Percentiles rank a stretch among this genome's conserved stretches.
These are phyloP conservation scores for Drosophila jambulina DNA, from an alignment of 1,140 invertebrate genomes.

Conservation along the genomic window DNA sequence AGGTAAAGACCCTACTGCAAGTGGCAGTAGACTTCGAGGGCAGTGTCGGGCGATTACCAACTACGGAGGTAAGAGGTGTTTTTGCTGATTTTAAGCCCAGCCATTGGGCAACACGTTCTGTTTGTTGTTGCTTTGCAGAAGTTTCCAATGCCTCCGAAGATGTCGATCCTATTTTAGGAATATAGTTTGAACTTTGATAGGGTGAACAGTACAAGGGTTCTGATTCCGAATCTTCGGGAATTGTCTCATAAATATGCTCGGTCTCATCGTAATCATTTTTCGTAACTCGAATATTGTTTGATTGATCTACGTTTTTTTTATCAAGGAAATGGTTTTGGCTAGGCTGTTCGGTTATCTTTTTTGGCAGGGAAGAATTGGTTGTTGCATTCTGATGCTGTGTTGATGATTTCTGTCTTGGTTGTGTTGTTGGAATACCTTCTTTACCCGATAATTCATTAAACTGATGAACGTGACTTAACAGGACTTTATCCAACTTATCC, in stretches of 20 bases:
- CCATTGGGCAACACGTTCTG: conserved; percentile 74
- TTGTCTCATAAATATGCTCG: conserved; percentile 90
- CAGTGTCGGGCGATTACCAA: conserved; percentile 14
- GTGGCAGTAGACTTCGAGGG: conserved; percentile 26
- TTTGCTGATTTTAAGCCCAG: conserved; percentile 65
- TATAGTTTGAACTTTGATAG: conserved; percentile 86
- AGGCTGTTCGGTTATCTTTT: background rate
- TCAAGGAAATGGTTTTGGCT: background rate
- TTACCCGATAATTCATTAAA: conserved; percentile 18
- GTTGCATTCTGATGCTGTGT: background rate
- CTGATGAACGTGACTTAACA: conserved; percentile 47
- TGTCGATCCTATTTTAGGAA: conserved; percentile 40
- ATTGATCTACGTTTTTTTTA: conserved; percentile 12
- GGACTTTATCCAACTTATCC: conserved; percentile 71
- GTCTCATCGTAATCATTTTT: conserved; percentile 71
- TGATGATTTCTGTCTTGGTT: conserved; percentile 1
- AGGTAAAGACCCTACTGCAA: conserved; percentile 56
- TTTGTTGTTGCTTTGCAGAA: conserved; percentile 73
- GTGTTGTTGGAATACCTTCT: background rate
- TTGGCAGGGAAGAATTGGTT: background rate
- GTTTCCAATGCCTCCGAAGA: conserved; percentile 45
- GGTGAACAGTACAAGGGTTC: conserved; percentile 89
- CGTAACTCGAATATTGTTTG: conserved; percentile 7
- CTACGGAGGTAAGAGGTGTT: conserved; percentile 30
- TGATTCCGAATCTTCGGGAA: conserved; percentile 88